These are phyloP conservation scores for Spodoptera picta DNA, from an alignment of 2,888 invertebrate species.

Conservation along the genomic window DNA sequence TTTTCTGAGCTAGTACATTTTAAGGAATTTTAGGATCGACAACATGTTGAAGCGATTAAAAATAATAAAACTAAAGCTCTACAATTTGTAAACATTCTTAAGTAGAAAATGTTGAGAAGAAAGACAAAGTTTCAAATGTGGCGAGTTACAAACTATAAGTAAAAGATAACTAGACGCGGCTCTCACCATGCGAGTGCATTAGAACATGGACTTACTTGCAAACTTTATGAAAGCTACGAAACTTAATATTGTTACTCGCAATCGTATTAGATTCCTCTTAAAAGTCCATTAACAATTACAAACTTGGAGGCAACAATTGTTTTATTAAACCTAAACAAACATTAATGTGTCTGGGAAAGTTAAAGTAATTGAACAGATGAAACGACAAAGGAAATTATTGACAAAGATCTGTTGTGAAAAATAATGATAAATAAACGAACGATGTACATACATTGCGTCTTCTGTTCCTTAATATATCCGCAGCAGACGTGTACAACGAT, in stretches of 20 bases:
- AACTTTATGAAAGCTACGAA: conserved; percentile 34
- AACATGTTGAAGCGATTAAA: no score
- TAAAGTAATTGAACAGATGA: no score
- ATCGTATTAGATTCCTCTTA: conserved; percentile 22
- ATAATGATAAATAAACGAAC: background rate
- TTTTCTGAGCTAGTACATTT: no score
- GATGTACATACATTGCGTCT: background rate
- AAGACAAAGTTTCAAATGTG: no score
- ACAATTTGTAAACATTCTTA: no score
- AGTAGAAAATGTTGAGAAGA: no score
- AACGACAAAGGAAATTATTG: no score
- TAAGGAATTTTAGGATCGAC: no score
- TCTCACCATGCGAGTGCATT: conserved; percentile 25
- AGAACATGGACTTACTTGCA: conserved; percentile 8
- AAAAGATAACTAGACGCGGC: conserved; percentile 10
- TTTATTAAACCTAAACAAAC: background rate
- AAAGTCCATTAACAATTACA: conserved; percentile 28
- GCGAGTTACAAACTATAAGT: conserved; percentile 13
- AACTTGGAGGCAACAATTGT: background rate
- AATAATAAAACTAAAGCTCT: no score
- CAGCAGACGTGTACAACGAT: conserved; percentile 2
- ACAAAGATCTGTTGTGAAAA: no score
- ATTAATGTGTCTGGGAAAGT: background rate
- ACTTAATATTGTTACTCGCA: conserved; percentile 38
- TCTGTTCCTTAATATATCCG: background rate